These are phyloP conservation scores for Acipenser ruthenus DNA, from an alignment of 2,797 vertebrate genomes.

Conservation along the genomic window DNA sequence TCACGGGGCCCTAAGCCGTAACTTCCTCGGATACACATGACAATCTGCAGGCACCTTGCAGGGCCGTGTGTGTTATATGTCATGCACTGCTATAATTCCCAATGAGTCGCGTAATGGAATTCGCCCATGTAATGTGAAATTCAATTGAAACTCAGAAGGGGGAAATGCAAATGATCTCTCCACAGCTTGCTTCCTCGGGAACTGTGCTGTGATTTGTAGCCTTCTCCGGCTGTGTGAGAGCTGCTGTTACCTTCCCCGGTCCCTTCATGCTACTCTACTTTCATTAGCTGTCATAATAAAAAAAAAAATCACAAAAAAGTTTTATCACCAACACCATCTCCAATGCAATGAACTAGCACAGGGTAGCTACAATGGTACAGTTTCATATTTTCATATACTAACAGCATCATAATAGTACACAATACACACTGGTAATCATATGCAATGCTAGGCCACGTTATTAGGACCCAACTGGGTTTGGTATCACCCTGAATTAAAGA, in stretches of 20 bases:
- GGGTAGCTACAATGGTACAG: no score
- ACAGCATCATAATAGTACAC: no score
- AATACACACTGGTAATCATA: no score
- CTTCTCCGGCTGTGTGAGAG: slow-evolving; percentile 1
- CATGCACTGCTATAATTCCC: slow-evolving; percentile 18
- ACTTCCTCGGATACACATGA: not conserved
- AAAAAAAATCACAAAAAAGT: no score
- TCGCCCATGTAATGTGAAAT: slow-evolving; percentile 8
- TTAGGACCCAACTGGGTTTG: no score
- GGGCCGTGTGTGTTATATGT: slow-evolving; percentile 12
- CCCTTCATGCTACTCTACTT: not conserved
- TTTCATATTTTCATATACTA: no score
- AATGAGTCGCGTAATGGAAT: slow-evolving; percentile 13
- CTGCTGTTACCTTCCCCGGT: not conserved
- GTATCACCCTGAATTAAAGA: no score
- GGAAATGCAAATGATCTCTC: slow-evolving; percentile 15
- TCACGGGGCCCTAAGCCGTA: not conserved
- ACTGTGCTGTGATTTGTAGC: slow-evolving; percentile 16
- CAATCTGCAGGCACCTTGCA: slow-evolving; percentile 12
- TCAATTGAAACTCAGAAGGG: not conserved
- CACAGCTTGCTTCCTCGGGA: slow-evolving; percentile 18
- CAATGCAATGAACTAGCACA: no score
- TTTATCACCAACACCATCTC: no score
- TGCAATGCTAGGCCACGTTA: no score
- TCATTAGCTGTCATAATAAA: no score